Evolutionary conservation across 1,140 invertebrate genomes (phyloP).

Genomic region (Eciton burchellii): DNA sequence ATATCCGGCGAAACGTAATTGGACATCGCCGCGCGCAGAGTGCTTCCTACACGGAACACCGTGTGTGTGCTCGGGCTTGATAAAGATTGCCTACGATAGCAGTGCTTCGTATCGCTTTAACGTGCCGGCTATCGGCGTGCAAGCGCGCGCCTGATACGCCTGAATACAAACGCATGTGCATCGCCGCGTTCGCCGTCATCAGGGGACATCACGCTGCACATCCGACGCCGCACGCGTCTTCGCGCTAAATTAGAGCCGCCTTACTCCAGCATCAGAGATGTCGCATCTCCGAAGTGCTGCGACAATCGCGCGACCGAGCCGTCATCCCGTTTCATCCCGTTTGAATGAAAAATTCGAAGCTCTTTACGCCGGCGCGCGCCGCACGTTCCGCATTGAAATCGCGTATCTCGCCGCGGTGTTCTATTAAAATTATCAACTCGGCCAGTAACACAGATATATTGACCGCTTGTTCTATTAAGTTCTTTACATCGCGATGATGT

Average conservation of each 20-base stretch:
- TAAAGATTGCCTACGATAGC: slow-evolving; percentile 64
- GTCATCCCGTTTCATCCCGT: background rate
- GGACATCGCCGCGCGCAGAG: slow-evolving; percentile 52
- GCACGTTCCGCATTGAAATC: slow-evolving; percentile 12
- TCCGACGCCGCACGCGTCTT: background rate
- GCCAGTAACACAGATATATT: slow-evolving; percentile 52
- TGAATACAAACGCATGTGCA: no score
- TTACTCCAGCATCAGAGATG: background rate
- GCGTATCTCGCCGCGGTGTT: slow-evolving; percentile 27
- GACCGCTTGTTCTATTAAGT: slow-evolving; percentile 53
- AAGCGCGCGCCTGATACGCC: background rate
- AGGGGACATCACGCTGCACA: background rate
- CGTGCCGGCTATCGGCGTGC: slow-evolving; percentile 6
- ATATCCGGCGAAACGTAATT: slow-evolving; percentile 73
- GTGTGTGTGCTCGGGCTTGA: slow-evolving; percentile 47
- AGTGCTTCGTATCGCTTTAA: slow-evolving; percentile 35
- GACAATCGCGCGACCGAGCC: background rate
- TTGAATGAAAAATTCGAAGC: slow-evolving; percentile 12
- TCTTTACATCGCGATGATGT: slow-evolving; percentile 55
- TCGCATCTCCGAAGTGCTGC: background rate
- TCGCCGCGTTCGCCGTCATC: background rate
- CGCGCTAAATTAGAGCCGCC: background rate
- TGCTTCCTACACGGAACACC: slow-evolving; percentile 61
- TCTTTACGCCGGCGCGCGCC: background rate
- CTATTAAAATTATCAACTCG: slow-evolving; percentile 58